Base-by-base conservation (phyloP, 2,113 vertebrate species). In the Semnopithecus entellus region DNA sequence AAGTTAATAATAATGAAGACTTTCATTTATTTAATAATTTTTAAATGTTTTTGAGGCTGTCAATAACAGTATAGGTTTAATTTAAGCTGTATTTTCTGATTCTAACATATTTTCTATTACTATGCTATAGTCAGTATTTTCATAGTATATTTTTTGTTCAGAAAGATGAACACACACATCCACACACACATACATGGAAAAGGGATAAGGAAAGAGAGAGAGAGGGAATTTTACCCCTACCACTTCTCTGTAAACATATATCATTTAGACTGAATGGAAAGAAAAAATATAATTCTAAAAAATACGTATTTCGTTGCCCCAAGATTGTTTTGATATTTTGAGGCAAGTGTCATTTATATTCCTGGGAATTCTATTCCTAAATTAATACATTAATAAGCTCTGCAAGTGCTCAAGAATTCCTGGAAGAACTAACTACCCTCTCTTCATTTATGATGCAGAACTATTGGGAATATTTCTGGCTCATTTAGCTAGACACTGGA, bases 1-100 rank as follows among this genome's bases (percentile, higher is more conserved):
- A 61, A 86, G 30, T 52, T 94, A 94, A 97, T 96, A 85, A 88
- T 92, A 95, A 91, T 87, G 55, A 97, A 97, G n/a, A 9, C 8
- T 92, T 95, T 75, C 57, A 96, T 68, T 95, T 95, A 85, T 94
- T 95, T 97, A 76, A 45, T 78, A 92, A 88, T 27, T 84, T 85
- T 90, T 16, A 88, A 45, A 48, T 92, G 13, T 61, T 86, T 64
- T 66, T 61, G 38, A 84, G 38, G 13, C 22, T 78, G 9, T 90
- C 23, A 59, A 72, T 76, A 88, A 52, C 17, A 76, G 14, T 18
- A 84, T 83, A 81, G 59, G 92, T 73, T 95, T 92, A 80, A 82
- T 92, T 96, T 93, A 85, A 90, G 17, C 79, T 87, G 1, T 14
- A 72, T 88, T 95, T 93, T 80, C 25, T 70, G n/a, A 68, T 91